Evolutionary conservation across 2,888 invertebrate species (phyloP).

Genomic region (Amphimallon solstitiale): DNA sequence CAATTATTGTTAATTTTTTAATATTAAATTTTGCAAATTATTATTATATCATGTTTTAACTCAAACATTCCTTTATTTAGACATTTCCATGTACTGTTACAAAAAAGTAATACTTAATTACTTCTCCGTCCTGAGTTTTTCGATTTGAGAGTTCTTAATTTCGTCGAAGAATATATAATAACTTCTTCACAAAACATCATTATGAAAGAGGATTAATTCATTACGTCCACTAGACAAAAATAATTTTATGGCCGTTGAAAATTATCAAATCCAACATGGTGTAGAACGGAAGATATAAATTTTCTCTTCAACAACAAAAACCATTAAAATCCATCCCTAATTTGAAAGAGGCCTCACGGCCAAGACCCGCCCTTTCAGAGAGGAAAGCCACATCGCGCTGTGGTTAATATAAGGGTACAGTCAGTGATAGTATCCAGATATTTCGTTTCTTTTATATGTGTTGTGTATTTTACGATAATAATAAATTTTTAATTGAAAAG

Average conservation of each 20-base stretch:
- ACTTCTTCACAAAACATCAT: neutral
- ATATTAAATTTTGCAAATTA: too few relatives aligned
- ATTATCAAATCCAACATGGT: slow-evolving; percentile 52
- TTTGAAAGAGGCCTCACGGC: slow-evolving; percentile 44
- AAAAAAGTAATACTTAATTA: too few relatives aligned
- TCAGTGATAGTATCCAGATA: slow-evolving; percentile 16
- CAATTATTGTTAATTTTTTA: too few relatives aligned
- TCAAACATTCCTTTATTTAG: too few relatives aligned
- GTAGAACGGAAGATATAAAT: slow-evolving; percentile 53
- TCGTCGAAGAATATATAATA: too few relatives aligned
- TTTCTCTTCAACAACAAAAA: slow-evolving; percentile 48
- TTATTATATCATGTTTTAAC: too few relatives aligned
- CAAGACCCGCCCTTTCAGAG: slow-evolving; percentile 21
- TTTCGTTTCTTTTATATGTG: slow-evolving; percentile 4
- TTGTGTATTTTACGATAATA: neutral
- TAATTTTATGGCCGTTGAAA: slow-evolving; percentile 29
- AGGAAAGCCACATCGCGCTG: neutral
- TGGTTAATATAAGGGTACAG: slow-evolving; percentile 31
- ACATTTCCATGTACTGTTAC: too few relatives aligned
- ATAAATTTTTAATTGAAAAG: slow-evolving; percentile 26
- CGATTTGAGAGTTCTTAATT: too few relatives aligned
- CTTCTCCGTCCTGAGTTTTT: too few relatives aligned
- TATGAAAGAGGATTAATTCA: slow-evolving; percentile 25
- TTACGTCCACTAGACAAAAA: slow-evolving; percentile 17
- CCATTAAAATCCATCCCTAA: slow-evolving; percentile 52